Evolutionary conservation across 2,888 invertebrate genomes (phyloP), one percentile per base, ranked within the genome.

Genomic region (Dicycla oo): DNA sequence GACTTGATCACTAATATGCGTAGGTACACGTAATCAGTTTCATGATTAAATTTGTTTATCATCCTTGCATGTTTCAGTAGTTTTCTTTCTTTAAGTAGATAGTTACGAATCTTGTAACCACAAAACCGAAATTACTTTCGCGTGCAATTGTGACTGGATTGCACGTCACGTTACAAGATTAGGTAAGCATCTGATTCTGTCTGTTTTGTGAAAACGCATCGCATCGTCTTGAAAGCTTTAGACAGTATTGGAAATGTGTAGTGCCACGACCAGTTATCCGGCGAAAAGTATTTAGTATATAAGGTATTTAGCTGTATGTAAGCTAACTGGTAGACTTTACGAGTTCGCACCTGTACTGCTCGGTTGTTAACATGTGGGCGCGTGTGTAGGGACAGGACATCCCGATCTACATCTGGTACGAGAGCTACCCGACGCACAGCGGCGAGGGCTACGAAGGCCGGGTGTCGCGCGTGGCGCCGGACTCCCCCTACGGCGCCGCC

Each of bases 401-500:
- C 96, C 99, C 99, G 89, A 99, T 99, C 95, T 99, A 99, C 97
- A 99, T 99, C 96, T 99, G 99, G 98, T 99, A 99, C 97, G 99
- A 99, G 96, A 98, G 98, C 94, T 99, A 99, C 96, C 99, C 99
- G 88, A 98, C 99, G 85, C 99, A 99, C 97, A 98, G 98, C 94
- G 99, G 98, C 89, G 98, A 98, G 94, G 99, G 98, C 68, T 99
- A 99, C 96, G 98, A 99, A 94, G 98, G 98, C 87, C 97, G 99
- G 80, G 99, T 99, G 91, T 98, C 98, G 82, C 97, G 98, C 88
- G 98, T 99, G 89, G 97, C 98, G 83, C 97, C 98, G 86, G 98
- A 98, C 96, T 98, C 98, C 80, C 98, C 98, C 78, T 98, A 98
- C 94, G 99, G 99, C 89, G 98, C 98, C 86, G 99, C 99, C 87